Conservation (phyloP, 2,797 vertebrate species). For the Enteromius argenteus region DNA sequence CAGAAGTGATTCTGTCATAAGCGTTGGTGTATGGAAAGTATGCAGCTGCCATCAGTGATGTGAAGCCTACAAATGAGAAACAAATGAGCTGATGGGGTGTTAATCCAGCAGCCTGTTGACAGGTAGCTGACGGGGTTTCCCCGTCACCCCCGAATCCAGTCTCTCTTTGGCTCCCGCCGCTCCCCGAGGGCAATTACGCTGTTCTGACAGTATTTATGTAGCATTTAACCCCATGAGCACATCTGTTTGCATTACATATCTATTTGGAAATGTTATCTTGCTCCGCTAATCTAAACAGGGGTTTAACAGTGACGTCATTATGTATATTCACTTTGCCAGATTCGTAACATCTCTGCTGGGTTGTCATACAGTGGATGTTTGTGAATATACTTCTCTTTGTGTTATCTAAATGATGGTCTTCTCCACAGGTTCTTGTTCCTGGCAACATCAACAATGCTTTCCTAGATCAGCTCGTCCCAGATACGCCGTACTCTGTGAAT, state of each 20-base stretch:
- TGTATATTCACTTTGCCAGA: constrained; percentile 70
- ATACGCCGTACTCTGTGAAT: constrained; percentile 87
- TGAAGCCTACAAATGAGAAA: constrained; percentile 45
- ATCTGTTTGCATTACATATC: constrained; percentile 70
- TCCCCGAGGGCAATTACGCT: constrained; percentile 46
- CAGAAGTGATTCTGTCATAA: constrained; percentile 23
- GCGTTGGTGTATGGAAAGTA: constrained; percentile 28
- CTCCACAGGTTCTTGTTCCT: constrained; percentile 86
- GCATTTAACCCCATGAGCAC: constrained; percentile 58
- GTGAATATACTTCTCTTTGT: constrained; percentile 28
- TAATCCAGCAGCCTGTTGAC: constrained; percentile 58
- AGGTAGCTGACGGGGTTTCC: constrained; percentile 47
- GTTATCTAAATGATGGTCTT: constrained; percentile 47
- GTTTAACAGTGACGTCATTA: constrained; percentile 72
- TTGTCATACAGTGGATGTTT: constrained; percentile 50
- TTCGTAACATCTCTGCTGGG: constrained; percentile 48
- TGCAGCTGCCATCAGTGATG: constrained; percentile 58
- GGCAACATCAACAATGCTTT: constrained; percentile 84
- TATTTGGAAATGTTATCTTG: constrained; percentile 62
- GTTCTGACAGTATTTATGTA: constrained; percentile 63
- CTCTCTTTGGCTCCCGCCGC: neutral
- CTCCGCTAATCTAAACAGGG: constrained; percentile 59
- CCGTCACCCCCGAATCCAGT: neutral
- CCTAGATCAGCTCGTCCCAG: constrained; percentile 89
- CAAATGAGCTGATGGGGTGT: constrained; percentile 34